These are phyloP conservation scores for Vimba vimba DNA, from an alignment of 2,113 vertebrate genomes.

Conservation along the genomic window DNA sequence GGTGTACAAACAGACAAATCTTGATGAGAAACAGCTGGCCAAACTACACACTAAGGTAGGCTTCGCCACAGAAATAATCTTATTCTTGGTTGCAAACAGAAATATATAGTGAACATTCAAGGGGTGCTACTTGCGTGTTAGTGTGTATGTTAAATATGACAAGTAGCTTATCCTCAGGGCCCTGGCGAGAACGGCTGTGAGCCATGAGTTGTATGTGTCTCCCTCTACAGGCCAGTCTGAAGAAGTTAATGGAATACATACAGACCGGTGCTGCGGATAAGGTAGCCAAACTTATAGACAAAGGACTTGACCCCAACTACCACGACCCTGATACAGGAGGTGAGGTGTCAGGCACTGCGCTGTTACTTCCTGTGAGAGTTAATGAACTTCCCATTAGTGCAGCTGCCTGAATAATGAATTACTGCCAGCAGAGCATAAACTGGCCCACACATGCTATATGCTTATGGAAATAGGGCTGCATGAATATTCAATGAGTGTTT, in stretches of 20 bases:
- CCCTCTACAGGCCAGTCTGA: constrained; percentile 83
- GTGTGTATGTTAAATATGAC: background rate
- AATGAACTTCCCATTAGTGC: constrained; percentile 1
- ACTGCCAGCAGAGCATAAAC: constrained; percentile 8
- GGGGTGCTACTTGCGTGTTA: background rate
- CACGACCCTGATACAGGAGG: constrained; percentile 89
- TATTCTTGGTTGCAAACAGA: background rate
- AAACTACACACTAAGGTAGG: constrained; percentile 95
- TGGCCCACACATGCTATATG: constrained; percentile 16
- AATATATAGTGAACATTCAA: background rate
- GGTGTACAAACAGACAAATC: constrained; percentile 94
- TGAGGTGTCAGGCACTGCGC: constrained; percentile 62
- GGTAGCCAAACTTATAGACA: constrained; percentile 87
- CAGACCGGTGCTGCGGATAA: constrained; percentile 87
- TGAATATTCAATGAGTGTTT: constrained; percentile 41
- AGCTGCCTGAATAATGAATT: constrained; percentile 13
- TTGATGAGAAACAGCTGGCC: constrained; percentile 96
- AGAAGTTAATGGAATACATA: constrained; percentile 92
- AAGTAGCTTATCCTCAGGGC: constrained; percentile 4
- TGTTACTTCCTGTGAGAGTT: background rate
- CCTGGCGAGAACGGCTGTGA: background rate
- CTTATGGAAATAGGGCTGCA: background rate
- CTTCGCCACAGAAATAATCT: background rate
- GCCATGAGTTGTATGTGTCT: background rate
- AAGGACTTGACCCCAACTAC: constrained; percentile 91